These are phyloP conservation scores for Nothura maculosa DNA, from an alignment of 2,797 vertebrate species.

Conservation along the genomic window DNA sequence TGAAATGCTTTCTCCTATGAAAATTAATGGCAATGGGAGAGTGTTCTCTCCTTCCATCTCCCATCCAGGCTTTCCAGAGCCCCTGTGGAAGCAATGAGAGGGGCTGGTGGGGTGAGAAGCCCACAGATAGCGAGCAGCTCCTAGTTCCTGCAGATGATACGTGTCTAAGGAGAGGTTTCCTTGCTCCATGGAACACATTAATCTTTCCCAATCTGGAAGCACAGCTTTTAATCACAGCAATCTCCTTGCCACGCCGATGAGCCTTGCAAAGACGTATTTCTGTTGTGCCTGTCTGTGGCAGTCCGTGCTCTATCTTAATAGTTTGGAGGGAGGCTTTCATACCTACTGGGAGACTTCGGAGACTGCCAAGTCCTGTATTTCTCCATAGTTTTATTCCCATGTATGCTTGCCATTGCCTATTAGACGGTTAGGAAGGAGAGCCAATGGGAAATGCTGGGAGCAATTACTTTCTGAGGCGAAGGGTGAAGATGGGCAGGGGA, in stretches of 20 bases:
- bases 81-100: not conserved
- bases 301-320: not conserved
- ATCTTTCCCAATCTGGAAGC: not conserved
- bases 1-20: not conserved
- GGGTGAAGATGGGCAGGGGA: not conserved
- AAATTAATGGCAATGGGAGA: not conserved
- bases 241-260: not conserved
- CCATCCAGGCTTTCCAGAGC: accelerated
- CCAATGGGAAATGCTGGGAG: not conserved
- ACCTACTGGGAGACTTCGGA: not conserved
- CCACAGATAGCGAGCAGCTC: not conserved
- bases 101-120: not conserved
- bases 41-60: not conserved
- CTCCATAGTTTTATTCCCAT: not conserved
- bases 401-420: not conserved
- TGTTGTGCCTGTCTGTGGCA: not conserved
- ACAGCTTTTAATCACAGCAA: not conserved
- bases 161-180: not conserved
- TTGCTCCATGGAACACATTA: not conserved
- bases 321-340: not conserved
- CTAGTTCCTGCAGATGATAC: not conserved
- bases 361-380: not conserved
- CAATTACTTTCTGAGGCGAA: not conserved
- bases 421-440: not conserved
- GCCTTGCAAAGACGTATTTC: not conserved